Percentiles rank a stretch among this genome's conserved stretches.
Conservation (phyloP, 1,140 invertebrate species). For the Hyles euphorbiae region DNA sequence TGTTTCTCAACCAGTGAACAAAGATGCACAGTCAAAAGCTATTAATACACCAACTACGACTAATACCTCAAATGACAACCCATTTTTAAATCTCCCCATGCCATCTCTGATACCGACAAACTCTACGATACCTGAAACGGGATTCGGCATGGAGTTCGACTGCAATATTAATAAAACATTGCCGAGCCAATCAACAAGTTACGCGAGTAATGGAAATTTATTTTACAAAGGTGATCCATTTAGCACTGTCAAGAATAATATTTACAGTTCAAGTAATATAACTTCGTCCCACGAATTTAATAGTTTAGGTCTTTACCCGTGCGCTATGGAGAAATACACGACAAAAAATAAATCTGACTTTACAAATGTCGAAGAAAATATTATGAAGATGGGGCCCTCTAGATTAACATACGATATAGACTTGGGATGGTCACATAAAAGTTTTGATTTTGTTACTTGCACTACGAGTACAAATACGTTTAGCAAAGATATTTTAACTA, state of each 20-base stretch:
- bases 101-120: constrained; percentile 50
- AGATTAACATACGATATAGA: constrained; percentile 68
- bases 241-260: constrained; percentile 52
- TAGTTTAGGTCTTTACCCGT: constrained; percentile 59
- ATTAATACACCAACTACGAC: constrained; percentile 17
- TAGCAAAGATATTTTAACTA: constrained; percentile 58
- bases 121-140: constrained; percentile 44
- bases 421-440: constrained; percentile 68
- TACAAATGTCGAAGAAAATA: constrained; percentile 58
- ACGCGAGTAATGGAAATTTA: constrained; percentile 48
- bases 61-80: constrained; percentile 46
- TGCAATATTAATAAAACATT: constrained; percentile 53
- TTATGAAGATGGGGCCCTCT: constrained; percentile 68
- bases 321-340: constrained; percentile 66
- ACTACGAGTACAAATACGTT: constrained; percentile 52
- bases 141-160: constrained; percentile 61
- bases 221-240: constrained; percentile 67
- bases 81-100: constrained; percentile 57
- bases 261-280: constrained; percentile 65
- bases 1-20: constrained; percentile 29
- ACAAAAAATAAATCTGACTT: constrained; percentile 62
- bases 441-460: constrained; percentile 64
- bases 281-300: constrained; percentile 66
- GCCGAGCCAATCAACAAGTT: constrained; percentile 41
- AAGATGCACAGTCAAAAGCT: constrained; percentile 17